Evolutionary conservation across 2,797 vertebrate species (phyloP).

Genomic region (Darevskia nairensis): DNA sequence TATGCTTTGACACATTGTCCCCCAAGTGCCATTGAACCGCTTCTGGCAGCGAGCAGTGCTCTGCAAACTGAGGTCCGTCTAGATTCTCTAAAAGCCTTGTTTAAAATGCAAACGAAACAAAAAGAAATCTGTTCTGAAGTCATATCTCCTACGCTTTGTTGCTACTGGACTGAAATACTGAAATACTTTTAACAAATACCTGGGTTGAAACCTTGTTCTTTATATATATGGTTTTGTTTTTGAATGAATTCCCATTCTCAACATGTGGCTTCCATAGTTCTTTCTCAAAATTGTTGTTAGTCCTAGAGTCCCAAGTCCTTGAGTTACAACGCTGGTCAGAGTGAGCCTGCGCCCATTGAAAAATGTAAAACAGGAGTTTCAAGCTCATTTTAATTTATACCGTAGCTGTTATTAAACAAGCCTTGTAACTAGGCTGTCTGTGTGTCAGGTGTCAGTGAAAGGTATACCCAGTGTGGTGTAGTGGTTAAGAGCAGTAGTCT

Average conservation of each 20-base stretch:
- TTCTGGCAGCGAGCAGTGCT: constrained; percentile 88
- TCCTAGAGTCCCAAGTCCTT: not conserved
- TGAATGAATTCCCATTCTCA: not conserved
- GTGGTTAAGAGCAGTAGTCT: too few relatives aligned
- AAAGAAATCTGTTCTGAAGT: not conserved
- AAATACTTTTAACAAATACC: not conserved
- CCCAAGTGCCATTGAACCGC: constrained; percentile 85
- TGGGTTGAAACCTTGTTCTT: not conserved
- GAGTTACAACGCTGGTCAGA: not conserved
- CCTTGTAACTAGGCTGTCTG: not conserved
- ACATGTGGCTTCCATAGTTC: too few relatives aligned
- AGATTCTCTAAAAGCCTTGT: not conserved
- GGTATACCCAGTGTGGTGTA: too few relatives aligned
- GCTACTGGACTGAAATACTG: not conserved
- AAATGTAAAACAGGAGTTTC: not conserved
- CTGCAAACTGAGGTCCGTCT: constrained; percentile 88
- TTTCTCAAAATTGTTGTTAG: too few relatives aligned
- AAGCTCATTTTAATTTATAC: not conserved
- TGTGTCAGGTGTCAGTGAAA: not conserved
- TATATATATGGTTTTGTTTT: not conserved
- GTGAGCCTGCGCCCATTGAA: not conserved
- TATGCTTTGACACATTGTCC: constrained; percentile 95
- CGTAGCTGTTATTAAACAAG: not conserved
- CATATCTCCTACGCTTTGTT: not conserved
- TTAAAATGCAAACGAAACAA: not conserved